Conservation (phyloP, 2,888 invertebrate species). For the Eurytoma californica region DNA sequence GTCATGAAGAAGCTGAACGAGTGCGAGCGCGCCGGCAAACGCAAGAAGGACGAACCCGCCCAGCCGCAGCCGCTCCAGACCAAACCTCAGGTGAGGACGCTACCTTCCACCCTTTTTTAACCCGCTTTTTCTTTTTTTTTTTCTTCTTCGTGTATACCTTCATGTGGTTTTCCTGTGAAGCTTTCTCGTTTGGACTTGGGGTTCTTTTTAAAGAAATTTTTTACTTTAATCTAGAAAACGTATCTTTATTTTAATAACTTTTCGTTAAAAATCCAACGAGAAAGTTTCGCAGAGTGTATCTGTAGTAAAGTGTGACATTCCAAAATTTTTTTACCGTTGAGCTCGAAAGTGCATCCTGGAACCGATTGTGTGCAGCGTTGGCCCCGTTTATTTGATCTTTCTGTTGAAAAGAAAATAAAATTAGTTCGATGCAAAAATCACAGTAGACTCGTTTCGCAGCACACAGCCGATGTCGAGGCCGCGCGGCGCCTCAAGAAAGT, state of each 20-base stretch:
- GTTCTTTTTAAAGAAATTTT: too few species aligned
- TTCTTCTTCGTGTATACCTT: too few species aligned
- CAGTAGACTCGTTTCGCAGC: slow-evolving; percentile 46
- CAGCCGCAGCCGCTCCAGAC: slow-evolving; percentile 63
- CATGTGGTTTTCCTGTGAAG: background rate
- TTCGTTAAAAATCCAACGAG: background rate
- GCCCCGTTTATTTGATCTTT: slow-evolving; percentile 5
- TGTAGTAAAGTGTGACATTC: slow-evolving; percentile 1
- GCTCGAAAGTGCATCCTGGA: slow-evolving; percentile 14
- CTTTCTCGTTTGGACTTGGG: background rate
- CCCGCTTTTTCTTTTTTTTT: slow-evolving; percentile 13
- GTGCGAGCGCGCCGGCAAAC: slow-evolving; percentile 82
- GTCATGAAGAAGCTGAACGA: slow-evolving; percentile 93
- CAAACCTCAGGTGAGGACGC: slow-evolving; percentile 77
- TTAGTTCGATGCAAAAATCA: slow-evolving; percentile 11
- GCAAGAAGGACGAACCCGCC: slow-evolving; percentile 85
- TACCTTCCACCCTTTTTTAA: slow-evolving; percentile 5
- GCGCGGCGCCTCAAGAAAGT: slow-evolving; percentile 38
- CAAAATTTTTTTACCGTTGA: background rate
- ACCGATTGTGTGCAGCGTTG: background rate
- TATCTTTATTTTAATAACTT: too few species aligned
- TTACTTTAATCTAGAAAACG: too few species aligned
- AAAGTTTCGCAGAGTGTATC: background rate
- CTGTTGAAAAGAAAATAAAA: background rate
- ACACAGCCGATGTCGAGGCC: slow-evolving; percentile 24